These are phyloP conservation scores for Vimba vimba DNA, from an alignment of 2,113 vertebrate species.

Conservation along the genomic window DNA sequence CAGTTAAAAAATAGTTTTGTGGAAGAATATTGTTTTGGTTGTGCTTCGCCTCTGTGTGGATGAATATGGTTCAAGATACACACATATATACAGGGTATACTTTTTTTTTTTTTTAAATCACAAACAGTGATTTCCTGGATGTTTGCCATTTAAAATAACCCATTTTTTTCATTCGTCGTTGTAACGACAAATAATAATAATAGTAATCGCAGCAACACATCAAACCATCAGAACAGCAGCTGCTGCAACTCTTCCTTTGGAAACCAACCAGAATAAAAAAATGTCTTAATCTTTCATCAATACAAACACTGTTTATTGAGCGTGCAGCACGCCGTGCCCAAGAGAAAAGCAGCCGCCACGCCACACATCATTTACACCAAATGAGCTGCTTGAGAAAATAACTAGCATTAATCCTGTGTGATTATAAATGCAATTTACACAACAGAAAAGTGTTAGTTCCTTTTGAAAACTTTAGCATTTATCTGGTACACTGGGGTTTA, in stretches of 20 bases:
- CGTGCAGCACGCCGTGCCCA: background rate
- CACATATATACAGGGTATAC: no score
- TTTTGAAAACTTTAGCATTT: background rate
- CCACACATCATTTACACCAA: conserved; percentile 35
- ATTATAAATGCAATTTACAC: conserved; percentile 50
- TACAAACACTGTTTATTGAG: conserved; percentile 12
- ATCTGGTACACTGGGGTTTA: background rate
- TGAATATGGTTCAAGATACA: no score
- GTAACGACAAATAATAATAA: background rate
- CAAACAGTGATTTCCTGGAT: no score
- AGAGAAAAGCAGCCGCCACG: background rate
- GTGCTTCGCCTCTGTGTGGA: no score
- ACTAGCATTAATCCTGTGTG: conserved; percentile 33
- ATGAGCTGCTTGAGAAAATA: conserved; percentile 22
- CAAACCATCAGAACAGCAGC: background rate
- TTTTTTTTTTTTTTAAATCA: no score
- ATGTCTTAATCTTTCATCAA: background rate
- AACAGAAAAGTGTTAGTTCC: conserved; percentile 20
- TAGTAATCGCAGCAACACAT: background rate
- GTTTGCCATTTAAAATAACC: no score
- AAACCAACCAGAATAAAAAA: background rate
- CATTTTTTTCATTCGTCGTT: no score
- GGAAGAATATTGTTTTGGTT: no score
- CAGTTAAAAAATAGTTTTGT: background rate
- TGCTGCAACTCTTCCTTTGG: background rate